phyloP scores from a whole-genome alignment of 1,140 invertebrate species.

The Liolophura sinensis region DNA sequence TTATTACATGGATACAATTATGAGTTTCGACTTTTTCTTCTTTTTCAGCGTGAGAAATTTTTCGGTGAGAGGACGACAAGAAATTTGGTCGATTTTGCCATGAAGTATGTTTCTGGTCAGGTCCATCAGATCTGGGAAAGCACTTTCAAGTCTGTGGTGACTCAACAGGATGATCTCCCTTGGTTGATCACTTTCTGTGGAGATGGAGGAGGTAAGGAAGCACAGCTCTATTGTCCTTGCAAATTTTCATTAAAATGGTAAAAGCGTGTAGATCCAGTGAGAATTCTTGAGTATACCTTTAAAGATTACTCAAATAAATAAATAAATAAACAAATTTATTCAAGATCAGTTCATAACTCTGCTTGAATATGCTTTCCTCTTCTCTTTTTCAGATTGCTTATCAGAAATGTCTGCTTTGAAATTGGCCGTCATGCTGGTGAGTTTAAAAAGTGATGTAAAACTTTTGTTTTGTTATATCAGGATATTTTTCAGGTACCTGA shows the following conservation, averaged over 20 bases:
- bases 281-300: neutral
- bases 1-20: too few species aligned
- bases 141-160: conserved; percentile 40
- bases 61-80: conserved; percentile 52
- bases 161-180: conserved; percentile 33
- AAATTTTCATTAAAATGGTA: neutral
- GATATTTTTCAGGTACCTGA: conserved; percentile 24
- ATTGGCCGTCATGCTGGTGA: conserved; percentile 69
- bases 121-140: conserved; percentile 44
- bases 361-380: too few species aligned
- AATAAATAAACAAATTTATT: neutral
- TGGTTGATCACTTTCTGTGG: conserved; percentile 62
- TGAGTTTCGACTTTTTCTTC: too few species aligned
- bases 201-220: conserved; percentile 53
- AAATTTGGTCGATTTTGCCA: conserved; percentile 56
- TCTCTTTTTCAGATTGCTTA: conserved; percentile 60
- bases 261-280: neutral
- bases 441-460: conserved; percentile 22
- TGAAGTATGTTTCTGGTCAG: conserved; percentile 49
- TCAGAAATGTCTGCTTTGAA: conserved; percentile 63
- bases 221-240: too few species aligned
- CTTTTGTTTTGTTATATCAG: neutral
- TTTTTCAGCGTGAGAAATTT: conserved; percentile 57
- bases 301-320: neutral
- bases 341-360: neutral